Base-by-base conservation (phyloP, 2,113 vertebrate species). In the Aramus guarauna region DNA sequence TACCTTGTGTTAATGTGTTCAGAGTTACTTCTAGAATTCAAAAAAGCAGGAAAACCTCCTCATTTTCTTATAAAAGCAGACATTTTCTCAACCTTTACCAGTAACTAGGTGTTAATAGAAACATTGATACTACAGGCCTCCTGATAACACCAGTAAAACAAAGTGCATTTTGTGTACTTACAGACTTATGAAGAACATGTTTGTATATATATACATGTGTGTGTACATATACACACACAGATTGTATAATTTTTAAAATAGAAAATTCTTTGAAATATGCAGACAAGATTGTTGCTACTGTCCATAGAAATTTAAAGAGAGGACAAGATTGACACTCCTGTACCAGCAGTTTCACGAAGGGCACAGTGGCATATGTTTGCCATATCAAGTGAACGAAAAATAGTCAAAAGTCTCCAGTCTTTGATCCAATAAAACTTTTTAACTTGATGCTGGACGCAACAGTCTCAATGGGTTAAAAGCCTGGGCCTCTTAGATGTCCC, bases 391-490 rank as follows among this genome's bases (percentile, higher is more conserved):
- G 53, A 90, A 64, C 27, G 6, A 60, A 68, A 82, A 72, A 15
- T 15, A 55, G 7, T 36, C 27, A 37, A 29, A 92, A 37, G 24
- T 67, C 34, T 64, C 36, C 30, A 60, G 5, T 18, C 30, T 72
- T 60, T 27, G 5, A 9, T 82, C 9, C 39, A 90, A 80, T 26
- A 64, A 76, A 63, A 22, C 9, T 43, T 72, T 36, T 47, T 15
- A 68, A 55, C 15, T 48, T 68, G n/a, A 19, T 79, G 5, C 34
- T 69, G 67, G 7, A 32, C 5, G 18, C 16, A 79, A 13, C 12
- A 15, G 8, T 62, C 39, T 84, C 47, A 72, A 68, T 17, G 41
- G 21, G 50, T 92, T 95, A 94, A 94, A 90, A 80, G 17, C 16
- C 21, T 71, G 32, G 13, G 26, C 6, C 11, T 68, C 21, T 56